Evolutionary conservation across 2,797 vertebrate species (phyloP), one percentile per base, ranked within the genome.

Genomic region (Ctenopoma kingsleyae): DNA sequence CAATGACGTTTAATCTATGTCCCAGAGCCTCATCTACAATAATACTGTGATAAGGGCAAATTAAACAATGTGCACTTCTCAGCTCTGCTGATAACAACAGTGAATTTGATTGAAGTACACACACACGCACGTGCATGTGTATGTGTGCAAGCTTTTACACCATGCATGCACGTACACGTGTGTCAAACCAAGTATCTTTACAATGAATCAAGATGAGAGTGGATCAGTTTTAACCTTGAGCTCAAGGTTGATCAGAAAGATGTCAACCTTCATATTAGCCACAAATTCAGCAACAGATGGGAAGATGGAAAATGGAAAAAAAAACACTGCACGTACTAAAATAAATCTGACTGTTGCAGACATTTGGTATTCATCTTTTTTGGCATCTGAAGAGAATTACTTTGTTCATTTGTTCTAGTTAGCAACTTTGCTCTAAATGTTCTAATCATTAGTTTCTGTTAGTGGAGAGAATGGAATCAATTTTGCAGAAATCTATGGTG

Each of bases 1-100:
- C 82, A 89, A 90, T 89, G 88, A 85, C 81, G 62, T 89, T 80
- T 87, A 78, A 90, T 87, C 86, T 76, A 84, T 86, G 79, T 73
- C 83, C 73, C 48, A 12, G 74, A 73, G 84, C 67, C 75, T 59
- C 46, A 32, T 75, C 82, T 57, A 72, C 82, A 86, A 87, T 85
- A 53, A 72, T 47, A 76, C 80, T 71, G 70, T 74, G 82, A 91
- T 89, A 83, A 86, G 77, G 78, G 62, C 70, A 75, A 83, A 88
- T 86, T 76, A 80, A 88, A 87, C 81, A 77, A 75, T 66, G 69
- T 64, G 67, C 72, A 75, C 60, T 71, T 73, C 72, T 81, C 80
- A 76, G 81, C 71, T 79, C 48, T 1, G 41, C 77, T 58, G 80
- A 89, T 83, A 78, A 79, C 67, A 25, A 57, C 83, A 77, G 87